Base-by-base conservation (phyloP, 2,888 invertebrate genomes). In the Trissolcus brochymenae region DNA sequence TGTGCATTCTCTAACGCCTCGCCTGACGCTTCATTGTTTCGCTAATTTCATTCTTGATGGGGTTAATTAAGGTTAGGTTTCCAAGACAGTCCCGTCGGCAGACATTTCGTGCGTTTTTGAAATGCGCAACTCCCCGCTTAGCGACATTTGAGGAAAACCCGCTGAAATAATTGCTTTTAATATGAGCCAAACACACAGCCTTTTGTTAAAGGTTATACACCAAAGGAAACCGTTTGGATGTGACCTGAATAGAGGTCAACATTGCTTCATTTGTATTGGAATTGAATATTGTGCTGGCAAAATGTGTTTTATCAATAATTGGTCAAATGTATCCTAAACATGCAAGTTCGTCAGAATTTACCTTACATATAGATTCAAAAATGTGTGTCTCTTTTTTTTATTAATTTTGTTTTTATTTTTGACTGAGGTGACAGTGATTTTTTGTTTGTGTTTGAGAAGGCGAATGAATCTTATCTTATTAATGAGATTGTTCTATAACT, bases 31-130 rank as follows among this genome's bases (percentile, higher is more conserved):
- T 78, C 76, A 29, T 29, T 9, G 76, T 79, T 74, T 78, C 72
- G 77, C 78, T 78, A 68, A 74, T 80, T 77, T 79, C 79, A 80
- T 80, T 81, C 77, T 80, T 62, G 35, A 35, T 35, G 72, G 79
- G 60, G 75, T 66, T 80, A 71, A 66, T 78, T 75, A 73, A 70
- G 66, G 59, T 35, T 35, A 35, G 35, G 9, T 35, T 65, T 50
- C 71, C 65, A 60, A 65, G 17, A 16, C n/a, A 29, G 4, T 40
- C 14, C 51, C 41, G 56, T 19, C 54, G 51, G 41, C 21, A 41
- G 67, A 57, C 74, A 53, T 67, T 67, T 66, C 53, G 53, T 55
- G 60, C 11, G 55, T 51, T 43, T 59, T 50, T 40, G 59, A 61
- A 56, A 66, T 51, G 59, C 41, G 16, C 25, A 19, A 41, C 14